These are phyloP conservation scores for Heliocidaris erythrogramma DNA, from an alignment of 35 echinoderm and acorn worm species.

Conservation along the genomic window DNA sequence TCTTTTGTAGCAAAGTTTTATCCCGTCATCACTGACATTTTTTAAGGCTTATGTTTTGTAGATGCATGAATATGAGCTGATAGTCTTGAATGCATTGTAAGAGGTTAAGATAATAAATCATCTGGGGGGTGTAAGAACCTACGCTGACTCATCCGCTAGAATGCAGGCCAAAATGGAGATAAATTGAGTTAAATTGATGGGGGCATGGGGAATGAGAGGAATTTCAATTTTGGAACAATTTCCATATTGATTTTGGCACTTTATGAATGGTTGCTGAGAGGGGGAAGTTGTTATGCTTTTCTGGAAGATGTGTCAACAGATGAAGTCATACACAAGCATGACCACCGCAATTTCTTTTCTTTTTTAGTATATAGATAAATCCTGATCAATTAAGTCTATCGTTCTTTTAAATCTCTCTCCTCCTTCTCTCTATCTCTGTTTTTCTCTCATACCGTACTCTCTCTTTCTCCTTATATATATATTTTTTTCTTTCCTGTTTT, in stretches of 20 bases:
- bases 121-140: not conserved
- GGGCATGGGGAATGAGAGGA: not conserved
- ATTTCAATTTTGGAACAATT: not conserved
- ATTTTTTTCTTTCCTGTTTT: not conserved
- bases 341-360: not conserved
- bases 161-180: not conserved
- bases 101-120: constrained; percentile 4
- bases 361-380: too few relatives aligned
- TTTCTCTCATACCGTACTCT: not conserved
- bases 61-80: not conserved
- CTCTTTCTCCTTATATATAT: not conserved
- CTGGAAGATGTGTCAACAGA: not conserved
- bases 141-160: not conserved
- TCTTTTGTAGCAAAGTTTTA: too few relatives aligned
- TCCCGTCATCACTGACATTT: too few relatives aligned
- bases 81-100: not conserved
- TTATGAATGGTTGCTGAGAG: not conserved
- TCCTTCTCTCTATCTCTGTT: not conserved
- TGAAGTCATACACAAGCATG: not conserved
- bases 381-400: too few relatives aligned
- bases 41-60: too few relatives aligned
- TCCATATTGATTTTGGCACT: not conserved
- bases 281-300: not conserved
- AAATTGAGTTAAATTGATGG: constrained; percentile 12
- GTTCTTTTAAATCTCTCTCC: not conserved